Evolutionary conservation across 2,113 vertebrate genomes (phyloP).

Genomic region (Corapipo altera): DNA sequence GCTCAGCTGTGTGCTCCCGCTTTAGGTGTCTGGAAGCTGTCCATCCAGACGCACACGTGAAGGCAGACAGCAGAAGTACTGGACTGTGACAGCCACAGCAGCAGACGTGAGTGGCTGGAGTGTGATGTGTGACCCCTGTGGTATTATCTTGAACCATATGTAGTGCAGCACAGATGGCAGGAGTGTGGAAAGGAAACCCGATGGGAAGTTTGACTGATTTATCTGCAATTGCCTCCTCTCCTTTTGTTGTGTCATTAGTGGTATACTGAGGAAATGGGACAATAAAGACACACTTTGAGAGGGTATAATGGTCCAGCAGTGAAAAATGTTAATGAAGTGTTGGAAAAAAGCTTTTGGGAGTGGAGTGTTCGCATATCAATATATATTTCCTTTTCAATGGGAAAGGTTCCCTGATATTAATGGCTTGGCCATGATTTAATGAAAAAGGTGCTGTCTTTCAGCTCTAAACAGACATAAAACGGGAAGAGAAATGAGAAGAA

Average conservation of each 20-base stretch:
- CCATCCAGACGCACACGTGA: fast-evolving
- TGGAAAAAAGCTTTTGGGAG: background rate
- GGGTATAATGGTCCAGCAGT: background rate
- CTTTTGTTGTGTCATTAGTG: background rate
- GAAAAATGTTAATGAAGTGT: slow-evolving; percentile 38
- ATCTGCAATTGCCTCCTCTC: background rate
- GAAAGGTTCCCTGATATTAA: background rate
- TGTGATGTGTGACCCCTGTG: background rate
- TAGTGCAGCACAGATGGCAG: background rate
- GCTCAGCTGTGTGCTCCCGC: background rate
- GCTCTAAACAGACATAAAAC: background rate
- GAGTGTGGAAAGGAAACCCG: background rate
- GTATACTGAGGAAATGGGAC: background rate
- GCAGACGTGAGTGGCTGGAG: background rate
- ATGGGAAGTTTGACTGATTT: background rate
- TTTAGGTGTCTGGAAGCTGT: background rate
- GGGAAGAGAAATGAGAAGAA: background rate
- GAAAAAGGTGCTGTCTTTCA: background rate
- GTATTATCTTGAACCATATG: background rate
- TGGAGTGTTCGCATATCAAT: background rate
- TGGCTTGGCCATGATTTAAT: background rate
- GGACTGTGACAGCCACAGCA: background rate
- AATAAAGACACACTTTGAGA: background rate
- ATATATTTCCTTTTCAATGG: slow-evolving; percentile 9
- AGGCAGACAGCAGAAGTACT: background rate